phyloP scores from a whole-genome alignment of 1,140 invertebrate genomes.

The Drosophila rufa region DNA sequence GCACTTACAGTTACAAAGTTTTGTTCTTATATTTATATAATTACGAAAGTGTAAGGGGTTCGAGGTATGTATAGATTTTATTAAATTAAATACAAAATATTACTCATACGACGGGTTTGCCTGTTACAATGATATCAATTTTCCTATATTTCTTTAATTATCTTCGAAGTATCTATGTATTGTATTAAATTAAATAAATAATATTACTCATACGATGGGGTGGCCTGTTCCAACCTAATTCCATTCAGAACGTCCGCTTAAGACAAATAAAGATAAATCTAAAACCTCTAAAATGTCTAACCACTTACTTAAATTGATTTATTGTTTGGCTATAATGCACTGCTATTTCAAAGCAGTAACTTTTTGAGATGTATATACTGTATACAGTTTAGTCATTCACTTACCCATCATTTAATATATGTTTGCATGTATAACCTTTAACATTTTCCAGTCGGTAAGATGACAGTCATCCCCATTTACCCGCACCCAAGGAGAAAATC shows the following conservation, averaged over 20 bases:
- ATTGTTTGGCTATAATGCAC: neutral
- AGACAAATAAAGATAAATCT: no score
- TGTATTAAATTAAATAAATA: neutral
- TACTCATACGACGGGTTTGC: no score
- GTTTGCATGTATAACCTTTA: conserved; percentile 26
- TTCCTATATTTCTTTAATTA: no score
- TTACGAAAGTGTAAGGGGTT: no score
- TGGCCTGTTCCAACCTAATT: neutral
- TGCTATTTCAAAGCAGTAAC: neutral
- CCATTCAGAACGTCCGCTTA: neutral
- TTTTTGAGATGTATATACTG: no score
- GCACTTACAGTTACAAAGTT: no score
- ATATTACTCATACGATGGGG: conserved; percentile 1
- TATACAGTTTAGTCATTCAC: neutral
- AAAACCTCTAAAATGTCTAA: neutral
- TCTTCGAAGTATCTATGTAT: no score
- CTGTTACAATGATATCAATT: no score
- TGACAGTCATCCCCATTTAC: conserved; percentile 4
- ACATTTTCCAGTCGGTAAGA: conserved; percentile 3
- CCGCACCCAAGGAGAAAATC: neutral
- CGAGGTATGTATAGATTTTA: no score
- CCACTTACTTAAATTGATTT: neutral
- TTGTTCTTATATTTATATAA: no score
- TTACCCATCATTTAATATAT: neutral
- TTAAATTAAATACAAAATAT: no score